phyloP scores from a whole-genome alignment of 2,797 vertebrate genomes.

The Silurus aristotelis region DNA sequence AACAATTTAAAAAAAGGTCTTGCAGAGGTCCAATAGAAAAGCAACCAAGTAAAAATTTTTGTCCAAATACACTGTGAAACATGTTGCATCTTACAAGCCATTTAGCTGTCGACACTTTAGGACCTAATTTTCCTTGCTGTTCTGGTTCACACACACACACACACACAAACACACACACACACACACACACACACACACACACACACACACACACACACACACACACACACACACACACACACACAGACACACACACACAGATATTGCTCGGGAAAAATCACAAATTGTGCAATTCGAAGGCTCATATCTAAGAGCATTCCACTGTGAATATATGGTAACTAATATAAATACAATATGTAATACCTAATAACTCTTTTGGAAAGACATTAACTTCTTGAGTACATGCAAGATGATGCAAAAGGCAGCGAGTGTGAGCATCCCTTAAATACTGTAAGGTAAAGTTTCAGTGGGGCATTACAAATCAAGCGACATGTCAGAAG shows the following conservation, averaged over 20 bases:
- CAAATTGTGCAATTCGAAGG: not conserved
- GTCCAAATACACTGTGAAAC: slow-evolving; percentile 28
- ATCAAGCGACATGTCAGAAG: not conserved
- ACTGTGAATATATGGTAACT: slow-evolving; percentile 2
- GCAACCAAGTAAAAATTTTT: not conserved
- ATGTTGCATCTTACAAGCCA: slow-evolving; percentile 48
- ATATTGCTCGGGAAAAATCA: slow-evolving; percentile 8
- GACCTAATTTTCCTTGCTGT: slow-evolving; percentile 18
- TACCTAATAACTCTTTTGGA: not conserved
- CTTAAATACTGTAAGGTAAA: not conserved
- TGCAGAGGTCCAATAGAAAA: slow-evolving; percentile 23
- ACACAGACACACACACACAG: slow-evolving; percentile 23
- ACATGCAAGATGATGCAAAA: not conserved
- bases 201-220: too few relatives aligned
- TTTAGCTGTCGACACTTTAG: slow-evolving; percentile 27
- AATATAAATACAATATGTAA: not conserved
- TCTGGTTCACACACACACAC: slow-evolving; percentile 33
- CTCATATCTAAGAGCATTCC: not conserved
- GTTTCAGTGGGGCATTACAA: slow-evolving; percentile 9
- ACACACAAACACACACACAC: not conserved
- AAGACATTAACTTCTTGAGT: not conserved
- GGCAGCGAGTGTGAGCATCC: not conserved
- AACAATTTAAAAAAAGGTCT: not conserved
- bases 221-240: too few relatives aligned
- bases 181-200: not conserved